phyloP scores from a whole-genome alignment of 1,140 invertebrate species.

The Calliopsis andreniformis region DNA sequence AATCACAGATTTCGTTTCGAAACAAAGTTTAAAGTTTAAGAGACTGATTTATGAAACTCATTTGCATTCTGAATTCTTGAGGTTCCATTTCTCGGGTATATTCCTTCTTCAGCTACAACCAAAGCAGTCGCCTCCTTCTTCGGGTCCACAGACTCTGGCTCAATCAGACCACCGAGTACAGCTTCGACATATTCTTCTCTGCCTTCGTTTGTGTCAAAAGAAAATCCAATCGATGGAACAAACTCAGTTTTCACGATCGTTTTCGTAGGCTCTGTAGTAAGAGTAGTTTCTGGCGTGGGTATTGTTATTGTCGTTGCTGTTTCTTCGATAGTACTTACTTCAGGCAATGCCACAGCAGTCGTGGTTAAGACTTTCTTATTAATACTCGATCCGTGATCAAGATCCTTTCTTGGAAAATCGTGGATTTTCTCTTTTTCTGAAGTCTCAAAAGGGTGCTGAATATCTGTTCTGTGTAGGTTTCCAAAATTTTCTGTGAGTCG shows the following conservation, averaged over 20 bases:
- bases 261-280: constrained; percentile 34
- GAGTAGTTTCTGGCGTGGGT: not conserved
- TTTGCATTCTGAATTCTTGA: not conserved
- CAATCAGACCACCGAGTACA: constrained; percentile 71
- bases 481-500: constrained; percentile 56
- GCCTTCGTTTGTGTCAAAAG: constrained; percentile 71
- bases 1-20: constrained; percentile 42
- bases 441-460: constrained; percentile 30
- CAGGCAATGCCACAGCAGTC: not conserved
- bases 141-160: constrained; percentile 24
- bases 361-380: not conserved
- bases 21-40: constrained; percentile 11
- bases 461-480: constrained; percentile 17
- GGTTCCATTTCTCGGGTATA: constrained; percentile 29
- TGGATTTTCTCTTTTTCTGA: constrained; percentile 35
- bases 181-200: constrained; percentile 74
- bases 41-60: too few species aligned
- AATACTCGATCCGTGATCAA: not conserved
- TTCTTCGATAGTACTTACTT: not conserved
- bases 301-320: not conserved
- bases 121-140: not conserved
- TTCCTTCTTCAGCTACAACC: not conserved
- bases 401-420: too few species aligned
- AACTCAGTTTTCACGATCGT: constrained; percentile 74
- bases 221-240: constrained; percentile 75